These are phyloP conservation scores for Callyntrura sp. DNA, from an alignment of 2,888 invertebrate species.

Conservation along the genomic window DNA sequence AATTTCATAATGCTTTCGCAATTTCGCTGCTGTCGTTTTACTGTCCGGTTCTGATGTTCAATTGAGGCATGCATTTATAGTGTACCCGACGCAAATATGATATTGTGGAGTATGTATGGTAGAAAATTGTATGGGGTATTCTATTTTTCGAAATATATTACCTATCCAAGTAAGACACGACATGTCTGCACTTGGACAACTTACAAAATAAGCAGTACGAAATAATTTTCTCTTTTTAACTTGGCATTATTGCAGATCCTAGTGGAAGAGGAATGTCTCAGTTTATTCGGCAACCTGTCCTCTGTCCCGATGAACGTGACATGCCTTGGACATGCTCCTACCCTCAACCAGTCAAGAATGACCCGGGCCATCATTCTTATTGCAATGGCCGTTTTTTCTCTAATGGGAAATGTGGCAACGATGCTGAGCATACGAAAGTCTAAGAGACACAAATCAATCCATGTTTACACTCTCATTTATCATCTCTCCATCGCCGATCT, in stretches of 20 bases:
- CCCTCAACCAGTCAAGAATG: constrained; percentile 88
- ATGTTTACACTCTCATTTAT: constrained; percentile 91
- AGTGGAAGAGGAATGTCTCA: constrained; percentile 71
- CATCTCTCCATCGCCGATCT: constrained; percentile 94
- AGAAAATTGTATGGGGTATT: too few relatives aligned
- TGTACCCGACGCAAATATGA: too few relatives aligned
- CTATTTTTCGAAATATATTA: too few relatives aligned
- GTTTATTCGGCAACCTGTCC: constrained; percentile 67
- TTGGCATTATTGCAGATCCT: constrained; percentile 57
- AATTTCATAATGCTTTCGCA: too few relatives aligned
- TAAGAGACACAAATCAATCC: constrained; percentile 86
- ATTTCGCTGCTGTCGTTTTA: too few relatives aligned
- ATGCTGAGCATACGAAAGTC: constrained; percentile 90
- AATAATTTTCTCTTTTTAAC: not conserved
- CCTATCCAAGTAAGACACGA: too few relatives aligned
- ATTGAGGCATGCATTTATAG: too few relatives aligned
- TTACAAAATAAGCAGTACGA: not conserved
- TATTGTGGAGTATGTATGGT: too few relatives aligned
- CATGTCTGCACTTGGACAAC: too few relatives aligned
- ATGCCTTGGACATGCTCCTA: constrained; percentile 90
- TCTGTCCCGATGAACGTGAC: constrained; percentile 72
- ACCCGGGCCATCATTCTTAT: constrained; percentile 89
- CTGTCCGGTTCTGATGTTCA: too few relatives aligned
- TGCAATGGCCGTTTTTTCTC: constrained; percentile 90
- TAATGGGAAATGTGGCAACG: constrained; percentile 91